A percentile compares a stretch with the other conserved stretches of the same genome.
phyloP scores from a whole-genome alignment of 1,140 invertebrate species.

The Diploscapter pachys region DNA sequence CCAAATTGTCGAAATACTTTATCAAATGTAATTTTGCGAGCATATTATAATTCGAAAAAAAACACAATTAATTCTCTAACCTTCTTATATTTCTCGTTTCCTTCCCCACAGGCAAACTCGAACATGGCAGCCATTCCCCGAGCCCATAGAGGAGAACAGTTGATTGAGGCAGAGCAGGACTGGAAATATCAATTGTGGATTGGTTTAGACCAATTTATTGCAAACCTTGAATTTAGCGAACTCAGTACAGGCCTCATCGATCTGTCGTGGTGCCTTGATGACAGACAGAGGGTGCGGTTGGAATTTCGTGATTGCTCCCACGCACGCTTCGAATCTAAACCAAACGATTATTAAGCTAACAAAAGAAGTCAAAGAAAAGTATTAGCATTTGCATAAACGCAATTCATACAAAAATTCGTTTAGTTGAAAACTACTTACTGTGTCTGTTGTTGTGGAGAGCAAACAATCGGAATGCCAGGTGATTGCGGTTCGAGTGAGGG shows the following conservation, averaged over 20 bases:
- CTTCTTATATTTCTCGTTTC: constrained; percentile 41
- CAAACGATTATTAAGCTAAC: background rate
- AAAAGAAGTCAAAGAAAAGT: too few species aligned
- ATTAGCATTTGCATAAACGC: too few species aligned
- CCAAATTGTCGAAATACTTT: background rate
- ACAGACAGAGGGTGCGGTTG: constrained; percentile 55
- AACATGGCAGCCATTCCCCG: constrained; percentile 56
- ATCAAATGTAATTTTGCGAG: background rate
- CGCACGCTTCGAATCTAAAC: constrained; percentile 42
- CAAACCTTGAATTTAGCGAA: constrained; percentile 51
- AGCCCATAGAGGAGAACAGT: constrained; percentile 48
- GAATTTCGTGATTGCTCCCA: constrained; percentile 52
- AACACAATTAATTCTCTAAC: constrained; percentile 9
- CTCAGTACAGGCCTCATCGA: constrained; percentile 50
- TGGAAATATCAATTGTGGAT: constrained; percentile 27
- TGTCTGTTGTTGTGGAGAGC: constrained; percentile 45
- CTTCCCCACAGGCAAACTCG: constrained; percentile 51
- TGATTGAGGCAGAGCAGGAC: constrained; percentile 3
- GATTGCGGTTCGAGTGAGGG: background rate
- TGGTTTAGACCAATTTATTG: constrained; percentile 11
- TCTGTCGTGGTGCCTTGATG: constrained; percentile 50
- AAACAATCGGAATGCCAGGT: constrained; percentile 14
- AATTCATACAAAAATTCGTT: too few species aligned
- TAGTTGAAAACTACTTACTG: constrained; percentile 10
- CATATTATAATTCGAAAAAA: background rate